These are phyloP conservation scores for Dipodomys spectabilis DNA, from an alignment of 2,113 vertebrate genomes.

Conservation along the genomic window DNA sequence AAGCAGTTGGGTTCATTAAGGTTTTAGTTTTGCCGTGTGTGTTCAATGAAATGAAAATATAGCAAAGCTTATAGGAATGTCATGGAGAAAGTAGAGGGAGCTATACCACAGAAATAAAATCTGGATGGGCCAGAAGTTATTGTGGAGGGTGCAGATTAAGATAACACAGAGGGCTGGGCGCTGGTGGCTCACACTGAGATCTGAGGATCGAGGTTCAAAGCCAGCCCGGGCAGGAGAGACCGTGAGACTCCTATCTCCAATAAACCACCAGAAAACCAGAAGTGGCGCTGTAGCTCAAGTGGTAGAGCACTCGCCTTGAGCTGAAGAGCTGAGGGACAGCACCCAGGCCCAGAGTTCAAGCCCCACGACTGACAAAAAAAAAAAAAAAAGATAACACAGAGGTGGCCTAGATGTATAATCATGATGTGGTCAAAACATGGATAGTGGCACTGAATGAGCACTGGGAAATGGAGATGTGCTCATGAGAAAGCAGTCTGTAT, in stretches of 20 bases:
- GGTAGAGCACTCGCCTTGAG: no score
- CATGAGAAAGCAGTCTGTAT: not conserved
- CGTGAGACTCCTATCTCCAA: no score
- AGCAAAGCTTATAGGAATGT: not conserved
- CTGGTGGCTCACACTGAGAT: no score
- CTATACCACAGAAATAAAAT: not conserved
- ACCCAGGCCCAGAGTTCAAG: no score
- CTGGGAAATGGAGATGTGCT: not conserved
- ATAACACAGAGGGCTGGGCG: not conserved
- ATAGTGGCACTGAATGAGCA: not conserved
- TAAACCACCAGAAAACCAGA: no score
- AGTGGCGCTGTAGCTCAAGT: no score
- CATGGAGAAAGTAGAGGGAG: not conserved
- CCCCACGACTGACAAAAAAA: no score
- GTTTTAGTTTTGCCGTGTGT: constrained; percentile 32
- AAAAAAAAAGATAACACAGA: not conserved
- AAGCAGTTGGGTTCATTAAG: constrained; percentile 45
- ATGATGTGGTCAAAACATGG: not conserved
- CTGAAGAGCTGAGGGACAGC: no score
- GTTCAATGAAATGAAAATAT: constrained; percentile 36
- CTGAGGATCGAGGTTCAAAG: no score
- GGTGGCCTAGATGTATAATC: not conserved
- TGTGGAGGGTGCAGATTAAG: not conserved
- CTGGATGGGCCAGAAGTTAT: not conserved
- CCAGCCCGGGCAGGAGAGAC: no score